Percentiles rank a stretch among this genome's conserved stretches.
These are phyloP conservation scores for Synanthedon formicaeformis DNA, from an alignment of 2,888 invertebrate species.

Conservation along the genomic window DNA sequence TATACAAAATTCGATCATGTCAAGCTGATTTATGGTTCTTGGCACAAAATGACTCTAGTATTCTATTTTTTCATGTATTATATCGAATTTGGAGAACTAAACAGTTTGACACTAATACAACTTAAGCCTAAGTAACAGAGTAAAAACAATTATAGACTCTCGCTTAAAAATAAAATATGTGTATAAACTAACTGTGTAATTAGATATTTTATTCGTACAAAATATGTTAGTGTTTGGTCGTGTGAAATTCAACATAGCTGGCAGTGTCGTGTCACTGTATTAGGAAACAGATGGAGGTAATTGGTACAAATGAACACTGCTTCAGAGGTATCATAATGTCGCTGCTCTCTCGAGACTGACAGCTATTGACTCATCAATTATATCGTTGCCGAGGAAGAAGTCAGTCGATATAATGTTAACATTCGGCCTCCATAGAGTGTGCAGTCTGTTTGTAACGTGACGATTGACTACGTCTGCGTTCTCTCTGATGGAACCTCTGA, in stretches of 20 bases:
- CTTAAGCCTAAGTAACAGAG: too few relatives aligned
- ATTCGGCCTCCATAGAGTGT: constrained; percentile 73
- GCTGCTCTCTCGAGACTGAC: constrained; percentile 51
- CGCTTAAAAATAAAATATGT: too few relatives aligned
- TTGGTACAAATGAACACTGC: constrained; percentile 5
- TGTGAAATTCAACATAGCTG: neutral
- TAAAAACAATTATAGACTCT: too few relatives aligned
- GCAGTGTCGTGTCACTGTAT: neutral
- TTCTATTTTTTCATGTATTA: too few relatives aligned
- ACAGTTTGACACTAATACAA: too few relatives aligned
- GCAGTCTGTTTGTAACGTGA: constrained; percentile 76
- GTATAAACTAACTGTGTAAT: too few relatives aligned
- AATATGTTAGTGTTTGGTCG: too few relatives aligned
- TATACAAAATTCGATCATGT: too few relatives aligned
- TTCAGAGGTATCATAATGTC: constrained; percentile 49
- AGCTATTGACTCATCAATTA: constrained; percentile 75
- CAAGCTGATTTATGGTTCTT: too few relatives aligned
- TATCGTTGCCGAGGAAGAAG: constrained; percentile 78
- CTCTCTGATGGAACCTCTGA: constrained; percentile 72
- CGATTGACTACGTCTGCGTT: constrained; percentile 77
- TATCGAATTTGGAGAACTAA: too few relatives aligned
- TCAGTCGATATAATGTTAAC: constrained; percentile 81
- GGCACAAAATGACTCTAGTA: too few relatives aligned
- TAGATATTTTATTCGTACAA: too few relatives aligned
- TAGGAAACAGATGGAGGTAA: neutral